A percentile compares a stretch with the other conserved stretches of the same genome.
These are phyloP conservation scores for Thripadectes ignobilis DNA, from an alignment of 2,797 vertebrate species.

Conservation along the genomic window DNA sequence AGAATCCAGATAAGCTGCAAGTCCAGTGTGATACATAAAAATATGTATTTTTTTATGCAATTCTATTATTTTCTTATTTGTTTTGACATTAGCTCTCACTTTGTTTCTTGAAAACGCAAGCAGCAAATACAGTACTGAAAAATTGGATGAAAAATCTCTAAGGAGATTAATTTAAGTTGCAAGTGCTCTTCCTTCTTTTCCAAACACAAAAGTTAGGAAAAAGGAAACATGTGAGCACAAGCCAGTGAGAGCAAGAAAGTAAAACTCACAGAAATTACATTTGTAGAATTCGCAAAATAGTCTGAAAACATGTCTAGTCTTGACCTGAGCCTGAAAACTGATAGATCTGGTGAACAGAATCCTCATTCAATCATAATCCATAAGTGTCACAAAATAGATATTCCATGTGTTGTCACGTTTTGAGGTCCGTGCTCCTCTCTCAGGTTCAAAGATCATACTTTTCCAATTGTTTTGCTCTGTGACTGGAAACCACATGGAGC, in stretches of 20 bases:
- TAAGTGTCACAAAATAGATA: background rate
- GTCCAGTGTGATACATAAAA: background rate
- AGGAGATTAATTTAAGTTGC: background rate
- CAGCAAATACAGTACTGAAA: background rate
- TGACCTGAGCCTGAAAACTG: background rate
- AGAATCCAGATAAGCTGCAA: background rate
- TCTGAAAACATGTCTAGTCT: background rate
- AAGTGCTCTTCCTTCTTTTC: background rate
- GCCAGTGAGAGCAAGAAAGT: slow-evolving; percentile 17
- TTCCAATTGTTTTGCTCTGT: slow-evolving; percentile 42
- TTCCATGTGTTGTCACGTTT: background rate
- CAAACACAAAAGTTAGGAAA: slow-evolving; percentile 4
- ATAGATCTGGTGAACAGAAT: background rate
- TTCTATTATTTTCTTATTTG: background rate
- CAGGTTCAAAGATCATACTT: background rate
- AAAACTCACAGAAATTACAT: slow-evolving; percentile 45
- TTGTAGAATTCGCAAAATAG: background rate
- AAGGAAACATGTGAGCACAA: slow-evolving; percentile 19
- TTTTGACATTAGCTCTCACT: background rate
- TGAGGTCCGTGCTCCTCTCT: background rate
- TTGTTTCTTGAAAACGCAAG: background rate
- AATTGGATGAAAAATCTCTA: background rate
- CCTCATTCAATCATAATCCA: background rate
- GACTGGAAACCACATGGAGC: background rate
- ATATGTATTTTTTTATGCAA: background rate